Evolutionary conservation across 2,113 vertebrate genomes (phyloP).

Genomic region (Eptesicus fuscus): DNA sequence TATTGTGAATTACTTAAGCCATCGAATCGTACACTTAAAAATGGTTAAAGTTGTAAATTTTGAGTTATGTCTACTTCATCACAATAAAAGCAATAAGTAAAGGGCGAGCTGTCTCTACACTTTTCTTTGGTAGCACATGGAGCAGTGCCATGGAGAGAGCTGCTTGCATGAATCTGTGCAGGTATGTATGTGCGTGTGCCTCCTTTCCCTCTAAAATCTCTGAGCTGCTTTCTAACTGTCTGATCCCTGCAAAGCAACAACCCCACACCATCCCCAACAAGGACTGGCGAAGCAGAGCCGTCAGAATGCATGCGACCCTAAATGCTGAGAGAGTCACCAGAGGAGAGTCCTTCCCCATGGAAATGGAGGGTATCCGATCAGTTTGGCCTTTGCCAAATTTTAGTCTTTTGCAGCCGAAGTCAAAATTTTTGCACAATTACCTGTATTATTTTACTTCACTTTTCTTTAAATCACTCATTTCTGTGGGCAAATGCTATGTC

Average conservation of each 20-base stretch:
- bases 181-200: fast-evolving
- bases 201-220: background rate
- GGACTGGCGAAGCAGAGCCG: background rate
- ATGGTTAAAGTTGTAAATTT: background rate
- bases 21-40: background rate
- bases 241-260: background rate
- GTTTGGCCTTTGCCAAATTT: background rate
- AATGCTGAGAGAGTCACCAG: background rate
- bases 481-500: background rate
- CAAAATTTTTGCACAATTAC: background rate
- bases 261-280: background rate
- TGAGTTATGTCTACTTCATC: background rate
- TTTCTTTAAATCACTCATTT: slow-evolving; percentile 8
- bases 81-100: background rate
- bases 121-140: background rate
- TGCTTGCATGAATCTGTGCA: background rate
- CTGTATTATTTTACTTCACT: background rate
- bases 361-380: background rate
- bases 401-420: background rate
- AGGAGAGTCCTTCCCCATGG: background rate
- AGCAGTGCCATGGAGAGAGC: background rate
- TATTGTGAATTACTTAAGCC: background rate
- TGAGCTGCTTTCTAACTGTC: background rate
- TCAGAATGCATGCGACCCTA: background rate
- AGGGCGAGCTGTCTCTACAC: background rate